A percentile compares a stretch with the other conserved stretches of the same genome.
Conservation (phyloP, 2,113 vertebrate species). For the Anolis sagrei region DNA sequence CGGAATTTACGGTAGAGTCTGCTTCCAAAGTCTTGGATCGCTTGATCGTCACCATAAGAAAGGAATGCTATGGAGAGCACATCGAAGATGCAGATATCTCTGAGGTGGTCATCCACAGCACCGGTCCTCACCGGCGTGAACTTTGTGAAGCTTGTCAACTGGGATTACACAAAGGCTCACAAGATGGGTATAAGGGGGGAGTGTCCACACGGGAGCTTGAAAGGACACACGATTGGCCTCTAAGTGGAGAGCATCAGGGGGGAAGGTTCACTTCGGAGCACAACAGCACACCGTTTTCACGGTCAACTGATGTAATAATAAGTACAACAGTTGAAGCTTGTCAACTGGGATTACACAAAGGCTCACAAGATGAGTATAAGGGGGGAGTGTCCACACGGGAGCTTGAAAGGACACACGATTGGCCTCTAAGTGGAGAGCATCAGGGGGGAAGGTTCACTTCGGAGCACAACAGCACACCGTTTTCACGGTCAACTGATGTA, state of each 20-base stretch:
- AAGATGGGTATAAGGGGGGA: too few species aligned
- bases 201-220: neutral
- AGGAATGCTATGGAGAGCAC: neutral
- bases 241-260: too few species aligned
- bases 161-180: slow-evolving; percentile 59
- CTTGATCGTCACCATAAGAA: neutral
- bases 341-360: too few species aligned
- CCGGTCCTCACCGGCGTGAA: neutral
- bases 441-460: too few species aligned
- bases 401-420: neutral
- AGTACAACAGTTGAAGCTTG: too few species aligned
- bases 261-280: too few species aligned
- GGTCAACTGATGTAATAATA: too few species aligned
- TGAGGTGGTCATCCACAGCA: neutral
- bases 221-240: neutral
- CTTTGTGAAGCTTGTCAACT: slow-evolving; percentile 80
- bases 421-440: too few species aligned
- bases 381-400: neutral
- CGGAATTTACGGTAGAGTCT: slow-evolving; percentile 43
- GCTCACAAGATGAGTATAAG: too few species aligned
- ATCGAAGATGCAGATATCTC: neutral
- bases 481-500: too few species aligned
- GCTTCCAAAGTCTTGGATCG: neutral
- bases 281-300: too few species aligned
- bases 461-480: too few species aligned